Conservation (phyloP, 1,140 invertebrate species). For the Drosophila dunni region DNA sequence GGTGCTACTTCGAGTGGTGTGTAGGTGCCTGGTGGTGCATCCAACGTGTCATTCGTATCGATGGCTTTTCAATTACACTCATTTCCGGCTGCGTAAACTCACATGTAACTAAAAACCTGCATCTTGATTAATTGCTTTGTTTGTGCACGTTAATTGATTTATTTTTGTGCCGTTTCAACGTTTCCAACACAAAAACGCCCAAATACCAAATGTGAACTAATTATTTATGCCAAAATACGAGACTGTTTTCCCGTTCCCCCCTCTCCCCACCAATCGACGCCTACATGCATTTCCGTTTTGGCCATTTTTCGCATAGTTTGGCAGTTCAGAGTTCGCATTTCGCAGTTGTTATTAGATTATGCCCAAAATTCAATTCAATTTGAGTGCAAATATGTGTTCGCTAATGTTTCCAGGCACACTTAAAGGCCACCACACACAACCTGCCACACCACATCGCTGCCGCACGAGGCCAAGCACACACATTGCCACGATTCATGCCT, state of each 20-base stretch:
- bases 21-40: background rate
- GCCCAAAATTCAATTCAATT: constrained; percentile 73
- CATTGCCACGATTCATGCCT: constrained; percentile 17
- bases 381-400: constrained; percentile 81
- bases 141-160: constrained; percentile 77
- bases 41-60: constrained; percentile 48
- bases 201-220: constrained; percentile 39
- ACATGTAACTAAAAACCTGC: constrained; percentile 62
- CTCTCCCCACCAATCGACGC: background rate
- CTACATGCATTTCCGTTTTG: constrained; percentile 61
- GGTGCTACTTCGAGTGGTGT: background rate
- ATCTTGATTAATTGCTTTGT: constrained; percentile 80
- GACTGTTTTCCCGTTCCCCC: background rate
- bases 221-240: constrained; percentile 57
- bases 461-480: background rate
- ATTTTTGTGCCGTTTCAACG: constrained; percentile 57
- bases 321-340: constrained; percentile 18
- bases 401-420: constrained; percentile 39
- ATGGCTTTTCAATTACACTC: constrained; percentile 75
- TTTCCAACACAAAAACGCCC: constrained; percentile 28
- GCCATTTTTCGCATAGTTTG: constrained; percentile 32
- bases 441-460: background rate
- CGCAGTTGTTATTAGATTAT: constrained; percentile 73
- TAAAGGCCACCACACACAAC: constrained; percentile 7
- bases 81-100: constrained; percentile 35